phyloP scores from a whole-genome alignment of 1,140 invertebrate species.

The Drosophila seguyi region DNA sequence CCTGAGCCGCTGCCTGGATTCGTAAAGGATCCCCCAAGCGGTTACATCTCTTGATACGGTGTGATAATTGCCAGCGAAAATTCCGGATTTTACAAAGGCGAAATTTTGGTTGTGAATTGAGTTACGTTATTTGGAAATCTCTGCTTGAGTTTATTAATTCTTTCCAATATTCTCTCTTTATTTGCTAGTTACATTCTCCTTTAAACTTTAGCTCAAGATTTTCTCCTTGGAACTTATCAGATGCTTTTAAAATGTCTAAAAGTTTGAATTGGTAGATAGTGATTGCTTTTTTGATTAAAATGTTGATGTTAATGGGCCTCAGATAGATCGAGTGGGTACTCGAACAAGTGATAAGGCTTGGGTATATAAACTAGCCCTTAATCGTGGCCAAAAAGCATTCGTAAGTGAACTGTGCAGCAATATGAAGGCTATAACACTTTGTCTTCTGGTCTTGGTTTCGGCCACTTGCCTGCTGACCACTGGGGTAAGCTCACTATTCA shows the following conservation, averaged over 20 bases:
- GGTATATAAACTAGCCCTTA: conserved; percentile 42
- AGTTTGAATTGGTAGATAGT: not conserved
- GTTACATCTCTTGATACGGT: conserved; percentile 19
- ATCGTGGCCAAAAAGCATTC: conserved; percentile 16
- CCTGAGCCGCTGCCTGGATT: conserved; percentile 35
- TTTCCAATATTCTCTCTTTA: not conserved
- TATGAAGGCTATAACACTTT: conserved; percentile 61
- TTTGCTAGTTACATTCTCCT: not conserved
- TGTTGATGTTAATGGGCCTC: not conserved
- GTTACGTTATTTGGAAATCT: not conserved
- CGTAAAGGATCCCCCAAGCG: conserved; percentile 29
- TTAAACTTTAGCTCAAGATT: not conserved
- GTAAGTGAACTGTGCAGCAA: conserved; percentile 13
- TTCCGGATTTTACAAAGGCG: conserved; percentile 8
- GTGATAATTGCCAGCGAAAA: conserved; percentile 58
- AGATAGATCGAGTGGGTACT: conserved; percentile 3
- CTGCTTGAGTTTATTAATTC: not conserved
- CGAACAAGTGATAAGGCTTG: not conserved
- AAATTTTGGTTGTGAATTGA: not conserved
- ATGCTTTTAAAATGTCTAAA: not conserved
- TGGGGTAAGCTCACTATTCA: conserved; percentile 16
- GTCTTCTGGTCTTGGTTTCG: conserved; percentile 51
- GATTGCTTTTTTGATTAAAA: not conserved
- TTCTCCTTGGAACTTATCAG: not conserved
- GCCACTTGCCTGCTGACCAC: conserved; percentile 51